These are phyloP conservation scores for Eulemur coronatus DNA, from an alignment of 2,797 vertebrate species.

Conservation along the genomic window DNA sequence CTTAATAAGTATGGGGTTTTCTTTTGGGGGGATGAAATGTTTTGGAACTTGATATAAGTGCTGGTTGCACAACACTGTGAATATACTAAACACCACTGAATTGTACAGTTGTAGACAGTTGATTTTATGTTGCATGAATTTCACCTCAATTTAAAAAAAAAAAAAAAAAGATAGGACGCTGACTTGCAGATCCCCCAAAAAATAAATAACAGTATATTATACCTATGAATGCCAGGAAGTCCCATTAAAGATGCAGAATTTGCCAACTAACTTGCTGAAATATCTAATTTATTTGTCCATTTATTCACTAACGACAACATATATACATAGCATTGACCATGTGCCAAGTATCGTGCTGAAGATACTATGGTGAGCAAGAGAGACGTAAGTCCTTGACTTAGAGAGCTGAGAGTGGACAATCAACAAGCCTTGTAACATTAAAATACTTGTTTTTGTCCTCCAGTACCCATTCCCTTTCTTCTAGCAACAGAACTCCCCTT, in stretches of 20 bases:
- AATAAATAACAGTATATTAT: not conserved
- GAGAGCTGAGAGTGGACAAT: not conserved
- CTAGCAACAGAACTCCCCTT: not conserved
- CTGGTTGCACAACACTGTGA: not conserved
- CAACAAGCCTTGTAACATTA: not conserved
- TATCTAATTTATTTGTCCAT: not conserved
- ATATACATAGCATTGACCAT: not conserved
- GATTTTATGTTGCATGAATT: not conserved
- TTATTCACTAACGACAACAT: not conserved
- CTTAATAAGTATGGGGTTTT: not conserved
- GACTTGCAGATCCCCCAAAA: not conserved
- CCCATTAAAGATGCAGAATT: slow-evolving; percentile 10
- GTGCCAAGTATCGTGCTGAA: not conserved
- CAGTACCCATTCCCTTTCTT: not conserved
- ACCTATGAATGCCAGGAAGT: not conserved
- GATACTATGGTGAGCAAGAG: not conserved
- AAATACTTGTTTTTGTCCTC: not conserved
- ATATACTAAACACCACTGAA: not conserved
- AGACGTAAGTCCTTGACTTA: not conserved
- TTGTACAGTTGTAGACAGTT: not conserved
- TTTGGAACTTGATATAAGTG: not conserved
- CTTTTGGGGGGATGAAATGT: not conserved
- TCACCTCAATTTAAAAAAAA: not conserved
- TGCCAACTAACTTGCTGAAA: not conserved
- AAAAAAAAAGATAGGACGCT: not conserved